These are phyloP conservation scores for Poeciliopsis prolifica DNA, from an alignment of 2,113 vertebrate genomes.

Conservation along the genomic window DNA sequence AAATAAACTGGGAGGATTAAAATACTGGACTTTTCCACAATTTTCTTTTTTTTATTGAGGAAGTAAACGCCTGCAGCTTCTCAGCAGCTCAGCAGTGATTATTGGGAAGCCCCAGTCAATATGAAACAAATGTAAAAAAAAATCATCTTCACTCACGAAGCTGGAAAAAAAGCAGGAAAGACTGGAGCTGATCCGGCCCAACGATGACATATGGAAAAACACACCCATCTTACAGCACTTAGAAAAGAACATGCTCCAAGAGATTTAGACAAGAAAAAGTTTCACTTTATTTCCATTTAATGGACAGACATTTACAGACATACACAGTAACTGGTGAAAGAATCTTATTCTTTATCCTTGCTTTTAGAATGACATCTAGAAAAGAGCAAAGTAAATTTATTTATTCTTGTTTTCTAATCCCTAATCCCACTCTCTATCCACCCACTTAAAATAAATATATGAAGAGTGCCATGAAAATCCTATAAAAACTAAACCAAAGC, in stretches of 20 bases:
- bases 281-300: conserved; percentile 20
- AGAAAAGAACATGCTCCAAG: neutral
- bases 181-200: conserved; percentile 28
- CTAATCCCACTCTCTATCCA: neutral
- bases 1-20: conserved; percentile 53
- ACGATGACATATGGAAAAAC: conserved; percentile 37
- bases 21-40: conserved; percentile 47
- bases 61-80: conserved; percentile 32
- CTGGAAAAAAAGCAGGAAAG: conserved; percentile 60
- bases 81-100: conserved; percentile 17
- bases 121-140: conserved; percentile 31
- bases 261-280: neutral
- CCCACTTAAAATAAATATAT: conserved; percentile 26
- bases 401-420: neutral
- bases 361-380: neutral
- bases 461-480: neutral
- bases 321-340: conserved; percentile 1
- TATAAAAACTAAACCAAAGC: too few species aligned
- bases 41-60: conserved; percentile 26
- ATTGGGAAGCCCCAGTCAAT: conserved; percentile 49
- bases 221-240: conserved; percentile 20
- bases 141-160: conserved; percentile 35
- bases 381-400: neutral
- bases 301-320: conserved; percentile 8
- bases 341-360: neutral